Evolutionary conservation across 1,140 invertebrate species (phyloP).

Genomic region (Microplitis mediator): DNA sequence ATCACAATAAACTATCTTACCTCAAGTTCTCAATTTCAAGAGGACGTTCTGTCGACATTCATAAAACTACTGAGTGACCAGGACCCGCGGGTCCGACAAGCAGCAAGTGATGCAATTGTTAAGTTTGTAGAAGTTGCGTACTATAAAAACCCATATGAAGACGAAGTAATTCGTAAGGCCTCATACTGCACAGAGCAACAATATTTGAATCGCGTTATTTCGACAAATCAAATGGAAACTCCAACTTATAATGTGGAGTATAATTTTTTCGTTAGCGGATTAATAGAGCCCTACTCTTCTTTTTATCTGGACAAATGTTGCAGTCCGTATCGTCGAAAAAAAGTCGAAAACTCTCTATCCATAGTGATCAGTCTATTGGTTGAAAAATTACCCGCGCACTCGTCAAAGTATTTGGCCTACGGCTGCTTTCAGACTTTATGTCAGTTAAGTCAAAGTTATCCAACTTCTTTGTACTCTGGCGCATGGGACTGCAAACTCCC

Average conservation of each 20-base stretch:
- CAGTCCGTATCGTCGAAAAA: constrained; percentile 30
- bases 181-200: constrained; percentile 47
- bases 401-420: constrained; percentile 55
- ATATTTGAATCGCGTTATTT: constrained; percentile 44
- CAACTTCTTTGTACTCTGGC: constrained; percentile 60
- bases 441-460: constrained; percentile 58
- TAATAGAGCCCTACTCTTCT: constrained; percentile 43
- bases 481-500: constrained; percentile 62
- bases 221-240: constrained; percentile 59
- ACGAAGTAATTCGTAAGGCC: constrained; percentile 58
- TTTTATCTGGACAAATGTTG: constrained; percentile 32
- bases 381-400: constrained; percentile 47
- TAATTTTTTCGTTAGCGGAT: constrained; percentile 44
- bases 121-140: constrained; percentile 67
- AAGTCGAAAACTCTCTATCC: constrained; percentile 43
- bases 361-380: constrained; percentile 42
- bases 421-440: constrained; percentile 65
- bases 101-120: constrained; percentile 71
- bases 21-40: constrained; percentile 63
- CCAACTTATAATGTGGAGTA: constrained; percentile 39
- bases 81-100: constrained; percentile 77
- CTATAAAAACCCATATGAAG: constrained; percentile 55
- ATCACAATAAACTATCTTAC: constrained; percentile 61
- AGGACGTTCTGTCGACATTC: constrained; percentile 70
- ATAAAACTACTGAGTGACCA: constrained; percentile 73